Evolutionary conservation across 2,888 invertebrate species (phyloP), one percentile per base, ranked within the genome.

Genomic region (Plutella xylostella): DNA sequence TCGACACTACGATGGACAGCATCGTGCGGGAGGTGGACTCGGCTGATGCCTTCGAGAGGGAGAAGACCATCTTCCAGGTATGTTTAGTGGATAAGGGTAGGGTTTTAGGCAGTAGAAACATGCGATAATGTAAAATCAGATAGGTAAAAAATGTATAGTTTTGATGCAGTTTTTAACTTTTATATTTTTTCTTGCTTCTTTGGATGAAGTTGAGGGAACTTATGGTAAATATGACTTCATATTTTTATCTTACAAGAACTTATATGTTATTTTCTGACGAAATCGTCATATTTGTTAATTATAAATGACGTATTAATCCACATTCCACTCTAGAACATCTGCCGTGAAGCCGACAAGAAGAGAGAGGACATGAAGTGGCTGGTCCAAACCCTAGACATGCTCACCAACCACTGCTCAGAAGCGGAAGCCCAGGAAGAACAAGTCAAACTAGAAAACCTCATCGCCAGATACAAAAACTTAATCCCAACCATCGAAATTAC

Each of bases 311-410:
- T 14, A 15, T 5, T 41, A 1, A 39, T 39, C 4, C 21, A 14
- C 11, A 25, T 19, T 45, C 6, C 25, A n/a, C 35, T 37, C n/a
- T 78, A 96, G 96, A 90, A 89, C 69, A 92, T 96, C 57, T 96
- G 96, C 68, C 90, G 91, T 49, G 94, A 96, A 78, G 95, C 96
- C 28, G 96, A 97, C 67, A 87, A 87, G 48, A 93, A 94, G 68
- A 89, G 95, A 20, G 96, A 96, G 70, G 95, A 96, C 60, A 96
- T 97, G 92, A 96, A 96, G 66, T 96, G 96, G 94, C 85, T 98
- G 45, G 94, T 96, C 1, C 94, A 96, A 72, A 94, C 93, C 12
- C 77, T 97, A 43, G 96, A 97, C 61, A 90, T 91, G 58, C 86
- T 98, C 48, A 88, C 93, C 17, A 89, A 92, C 47, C 92, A 93